Conservation (phyloP, 2,113 vertebrate species). For the Myrmophylax atrothorax region DNA sequence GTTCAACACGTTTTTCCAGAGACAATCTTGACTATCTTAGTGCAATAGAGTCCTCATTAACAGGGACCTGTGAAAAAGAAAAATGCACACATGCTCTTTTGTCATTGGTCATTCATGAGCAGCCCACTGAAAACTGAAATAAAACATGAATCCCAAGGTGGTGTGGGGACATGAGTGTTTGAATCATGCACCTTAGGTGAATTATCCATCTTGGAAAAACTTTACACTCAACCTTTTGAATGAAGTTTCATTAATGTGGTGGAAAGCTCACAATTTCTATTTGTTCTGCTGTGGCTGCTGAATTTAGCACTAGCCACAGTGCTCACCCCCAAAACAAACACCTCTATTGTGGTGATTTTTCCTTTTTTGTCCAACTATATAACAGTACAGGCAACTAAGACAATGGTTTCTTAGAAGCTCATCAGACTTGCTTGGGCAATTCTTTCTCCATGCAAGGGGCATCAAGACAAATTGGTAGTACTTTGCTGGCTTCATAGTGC, state of each 20-base stretch:
- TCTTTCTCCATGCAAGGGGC: background rate
- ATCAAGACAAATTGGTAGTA: background rate
- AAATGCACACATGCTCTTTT: constrained; percentile 60
- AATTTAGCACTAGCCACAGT: background rate
- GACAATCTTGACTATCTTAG: constrained; percentile 65
- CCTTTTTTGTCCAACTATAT: background rate
- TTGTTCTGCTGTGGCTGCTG: constrained; percentile 41
- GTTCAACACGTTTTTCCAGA: constrained; percentile 73
- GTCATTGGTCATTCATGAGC: constrained; percentile 19
- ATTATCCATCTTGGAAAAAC: constrained; percentile 46
- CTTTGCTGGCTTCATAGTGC: background rate
- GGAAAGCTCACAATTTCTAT: constrained; percentile 42
- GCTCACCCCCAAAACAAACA: constrained; percentile 12
- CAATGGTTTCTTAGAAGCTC: background rate
- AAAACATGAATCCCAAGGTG: constrained; percentile 59
- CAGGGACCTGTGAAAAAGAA: constrained; percentile 45
- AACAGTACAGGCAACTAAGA: background rate
- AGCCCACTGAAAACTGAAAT: constrained; percentile 57
- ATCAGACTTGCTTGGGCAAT: background rate
- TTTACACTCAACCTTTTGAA: constrained; percentile 37
- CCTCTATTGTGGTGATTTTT: background rate
- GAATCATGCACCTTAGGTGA: constrained; percentile 32
- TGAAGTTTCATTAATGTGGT: constrained; percentile 32
- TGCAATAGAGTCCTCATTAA: constrained; percentile 75
- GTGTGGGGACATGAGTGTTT: background rate